Evolutionary conservation across 2,113 vertebrate species (phyloP), one percentile per base, ranked within the genome.

Genomic region (Ellobius talpinus): DNA sequence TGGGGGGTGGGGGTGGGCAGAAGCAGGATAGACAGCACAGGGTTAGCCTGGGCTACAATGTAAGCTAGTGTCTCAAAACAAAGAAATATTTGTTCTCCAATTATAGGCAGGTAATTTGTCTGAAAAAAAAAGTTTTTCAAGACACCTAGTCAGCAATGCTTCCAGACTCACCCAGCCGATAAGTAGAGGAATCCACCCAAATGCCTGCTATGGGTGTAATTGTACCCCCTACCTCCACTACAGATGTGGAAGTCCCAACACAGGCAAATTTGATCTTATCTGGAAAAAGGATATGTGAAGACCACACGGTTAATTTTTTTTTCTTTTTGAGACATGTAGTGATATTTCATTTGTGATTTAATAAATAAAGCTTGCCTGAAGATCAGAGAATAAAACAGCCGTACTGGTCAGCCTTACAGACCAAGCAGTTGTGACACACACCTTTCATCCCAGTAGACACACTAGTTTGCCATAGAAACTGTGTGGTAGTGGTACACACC

Each of bases 161-260:
- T 85, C 66, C 39, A 72, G 39, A 68, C 92, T 81, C 85, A 95
- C 78, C 93, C 73, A 93, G 90, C 26, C 42, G 74, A 42, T 26
- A 26, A 33, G 63, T n/a, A 50, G 78, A 70, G 55, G 45, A 39
- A 39, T 3, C 79, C 42, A 70, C 42, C 45, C 33, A 33, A 31
- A 50, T 21, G 31, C 39, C 65, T 86, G 86, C 16, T 31, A 17
- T 1, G 36, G 61, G 3, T 52, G 45, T 72, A 74, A 78, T 7
- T 33, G 42, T 52, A 68, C 42, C 31, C 21, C 55, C 31, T 33
- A 39, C 24, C 7, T 63, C 33, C 65, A 45, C 74, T 66, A 72
- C 47, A 89, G 77, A 72, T 5, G n/a, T 24, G 21, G 19, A 68
- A 63, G 61, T 42, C 81, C 66, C 33, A 47, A 88, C 47, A 33